Conservation (phyloP, 2,888 invertebrate genomes). For the Scaptomyza tumidula region DNA sequence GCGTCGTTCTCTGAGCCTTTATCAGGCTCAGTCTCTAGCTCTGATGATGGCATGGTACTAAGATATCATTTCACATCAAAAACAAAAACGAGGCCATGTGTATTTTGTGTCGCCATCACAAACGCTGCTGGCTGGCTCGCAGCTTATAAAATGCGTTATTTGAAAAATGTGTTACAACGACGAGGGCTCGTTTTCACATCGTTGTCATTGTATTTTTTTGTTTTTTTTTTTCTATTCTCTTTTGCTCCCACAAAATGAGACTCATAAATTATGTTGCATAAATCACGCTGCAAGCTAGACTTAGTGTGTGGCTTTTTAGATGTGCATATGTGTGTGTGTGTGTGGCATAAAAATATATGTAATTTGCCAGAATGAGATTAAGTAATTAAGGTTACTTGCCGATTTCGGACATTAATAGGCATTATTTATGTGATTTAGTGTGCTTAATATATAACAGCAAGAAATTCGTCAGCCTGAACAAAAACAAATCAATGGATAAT, state of each 20-base stretch:
- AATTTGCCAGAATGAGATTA: slow-evolving; percentile 17
- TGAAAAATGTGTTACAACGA: slow-evolving; percentile 44
- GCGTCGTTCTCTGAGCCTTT: slow-evolving; percentile 45
- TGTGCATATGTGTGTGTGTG: neutral
- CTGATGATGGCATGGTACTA: neutral
- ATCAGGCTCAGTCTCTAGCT: slow-evolving; percentile 32
- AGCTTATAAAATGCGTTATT: slow-evolving; percentile 33
- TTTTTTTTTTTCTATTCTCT: neutral
- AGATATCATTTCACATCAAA: slow-evolving; percentile 68
- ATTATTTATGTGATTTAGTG: slow-evolving; percentile 26
- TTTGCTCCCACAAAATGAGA: slow-evolving; percentile 53
- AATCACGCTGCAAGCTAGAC: slow-evolving; percentile 51
- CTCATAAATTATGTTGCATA: slow-evolving; percentile 71
- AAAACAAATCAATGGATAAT: neutral
- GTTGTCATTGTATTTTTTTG: neutral
- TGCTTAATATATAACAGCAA: neutral
- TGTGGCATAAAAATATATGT: slow-evolving; percentile 2
- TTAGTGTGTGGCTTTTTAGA: neutral
- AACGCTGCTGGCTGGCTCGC: slow-evolving; percentile 9
- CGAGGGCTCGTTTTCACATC: slow-evolving; percentile 23
- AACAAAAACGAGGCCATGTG: slow-evolving; percentile 67
- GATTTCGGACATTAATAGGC: slow-evolving; percentile 2
- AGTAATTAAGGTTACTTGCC: slow-evolving; percentile 24
- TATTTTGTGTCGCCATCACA: slow-evolving; percentile 38
- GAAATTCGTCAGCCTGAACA: neutral